These are phyloP conservation scores for Nothoprocta pentlandii DNA, from an alignment of 2,113 vertebrate species.

Conservation along the genomic window DNA sequence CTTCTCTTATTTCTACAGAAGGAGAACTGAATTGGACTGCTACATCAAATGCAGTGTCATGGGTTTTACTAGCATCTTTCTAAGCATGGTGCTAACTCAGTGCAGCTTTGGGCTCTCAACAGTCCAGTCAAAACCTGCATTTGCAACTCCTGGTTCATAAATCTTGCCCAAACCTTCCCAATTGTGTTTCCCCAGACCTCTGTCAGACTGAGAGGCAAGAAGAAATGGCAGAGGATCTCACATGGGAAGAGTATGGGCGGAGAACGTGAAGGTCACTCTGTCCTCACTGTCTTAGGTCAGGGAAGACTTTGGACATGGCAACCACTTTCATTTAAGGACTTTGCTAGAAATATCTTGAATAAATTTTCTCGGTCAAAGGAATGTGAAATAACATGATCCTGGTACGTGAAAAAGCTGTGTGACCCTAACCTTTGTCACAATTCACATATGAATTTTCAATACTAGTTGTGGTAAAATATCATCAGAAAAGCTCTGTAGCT, in stretches of 20 bases:
- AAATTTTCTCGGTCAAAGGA: background rate
- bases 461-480: background rate
- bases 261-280: background rate
- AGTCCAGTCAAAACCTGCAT: background rate
- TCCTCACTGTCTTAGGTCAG: background rate
- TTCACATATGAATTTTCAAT: background rate
- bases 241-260: background rate
- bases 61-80: background rate
- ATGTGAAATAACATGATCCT: background rate
- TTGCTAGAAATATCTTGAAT: background rate
- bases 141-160: background rate
- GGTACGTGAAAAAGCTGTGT: background rate
- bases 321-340: background rate
- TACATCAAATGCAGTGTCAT: background rate
- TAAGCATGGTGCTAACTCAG: background rate
- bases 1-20: background rate
- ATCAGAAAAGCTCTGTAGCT: background rate
- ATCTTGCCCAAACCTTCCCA: background rate
- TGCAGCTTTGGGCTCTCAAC: background rate
- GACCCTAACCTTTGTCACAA: background rate
- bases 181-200: background rate
- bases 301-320: background rate
- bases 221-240: background rate
- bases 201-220: background rate
- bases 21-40: background rate